Base-by-base conservation (phyloP, 37 sponge, comb jelly and placozoan species). In the Tethya wilhelma region DNA sequence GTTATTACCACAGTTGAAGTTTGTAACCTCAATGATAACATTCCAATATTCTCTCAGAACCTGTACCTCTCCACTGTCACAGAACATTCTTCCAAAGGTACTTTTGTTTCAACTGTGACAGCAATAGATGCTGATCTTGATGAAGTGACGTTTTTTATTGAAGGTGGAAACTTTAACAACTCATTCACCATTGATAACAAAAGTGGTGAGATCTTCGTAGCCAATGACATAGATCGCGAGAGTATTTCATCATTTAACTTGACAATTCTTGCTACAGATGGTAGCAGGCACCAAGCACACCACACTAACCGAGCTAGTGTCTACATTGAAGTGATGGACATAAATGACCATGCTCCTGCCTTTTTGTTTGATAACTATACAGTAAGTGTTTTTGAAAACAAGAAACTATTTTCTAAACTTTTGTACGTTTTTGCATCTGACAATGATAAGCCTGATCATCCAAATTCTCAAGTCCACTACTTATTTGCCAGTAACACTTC, bases 261-360 rank as follows among this genome's bases (percentile, higher is more conserved):
- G 38, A 67, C 34, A 6, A 55, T 87, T 2, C 26, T 46, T 59
- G 96, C 84, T 23, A 44, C 26, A 22, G 86, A 85, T 40, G 17
- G 41, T 5, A 82, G 88, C 1, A 29, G 31, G 3, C n/a, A n/a
- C n/a, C 73, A 74, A 42, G 9, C 58, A 69, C 44, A 4, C 0
- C 28, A 26, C 33, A 30, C 45, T 55, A 73, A 23, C 45, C 25
- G 53, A 29, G 46, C 70, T 57, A 71, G 62, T 41, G 74, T 94
- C 4, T 25, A 42, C 14, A 79, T 94, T 38, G 84, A 57, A 17
- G 66, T 94, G 9, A 59, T 64, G 17, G 90, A 96, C 53, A 68
- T 83, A 30, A 96, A 96, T 76, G 97, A 96, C 84, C 84, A 96
- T 41, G 38, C 65, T 7, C 97, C 97, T 17, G 41, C 79, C 0